Conservation (phyloP, 2,888 invertebrate species). For the Aporophyla nigra region DNA sequence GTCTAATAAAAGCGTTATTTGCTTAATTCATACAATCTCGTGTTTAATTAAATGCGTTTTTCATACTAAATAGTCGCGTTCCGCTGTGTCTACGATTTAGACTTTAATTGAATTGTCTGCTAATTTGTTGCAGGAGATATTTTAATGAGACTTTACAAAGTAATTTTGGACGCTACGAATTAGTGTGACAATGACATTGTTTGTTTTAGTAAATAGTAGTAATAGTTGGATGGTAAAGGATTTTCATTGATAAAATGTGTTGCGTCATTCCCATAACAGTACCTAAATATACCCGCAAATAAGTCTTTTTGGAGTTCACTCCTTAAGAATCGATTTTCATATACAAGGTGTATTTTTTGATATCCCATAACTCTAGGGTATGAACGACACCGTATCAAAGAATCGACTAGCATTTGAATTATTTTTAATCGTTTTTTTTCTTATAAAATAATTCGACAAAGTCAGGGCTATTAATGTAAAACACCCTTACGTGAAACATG, state of each 20-base stretch:
- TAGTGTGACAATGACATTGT: constrained; percentile 12
- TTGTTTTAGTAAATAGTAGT: constrained; percentile 8
- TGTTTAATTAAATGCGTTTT: constrained; percentile 75
- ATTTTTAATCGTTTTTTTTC: no score
- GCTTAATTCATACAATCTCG: constrained; percentile 69
- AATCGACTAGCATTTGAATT: no score
- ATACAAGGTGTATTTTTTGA: no score
- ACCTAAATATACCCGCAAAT: not conserved
- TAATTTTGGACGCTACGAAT: constrained; percentile 36
- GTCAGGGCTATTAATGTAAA: no score
- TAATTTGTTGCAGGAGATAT: constrained; percentile 57
- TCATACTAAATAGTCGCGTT: constrained; percentile 66
- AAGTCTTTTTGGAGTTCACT: not conserved
- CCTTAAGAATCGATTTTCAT: no score
- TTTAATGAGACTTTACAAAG: constrained; percentile 50
- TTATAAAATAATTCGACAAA: no score
- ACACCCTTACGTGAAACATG: no score
- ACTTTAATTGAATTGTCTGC: constrained; percentile 59
- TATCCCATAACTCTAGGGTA: no score
- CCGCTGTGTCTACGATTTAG: constrained; percentile 55
- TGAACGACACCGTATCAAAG: no score
- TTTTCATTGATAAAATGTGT: not conserved
- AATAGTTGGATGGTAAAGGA: not conserved
- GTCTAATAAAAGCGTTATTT: constrained; percentile 69
- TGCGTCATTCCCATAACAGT: not conserved